Base-by-base conservation (phyloP, 2,113 vertebrate species). In the Pelecanus crispus region DNA sequence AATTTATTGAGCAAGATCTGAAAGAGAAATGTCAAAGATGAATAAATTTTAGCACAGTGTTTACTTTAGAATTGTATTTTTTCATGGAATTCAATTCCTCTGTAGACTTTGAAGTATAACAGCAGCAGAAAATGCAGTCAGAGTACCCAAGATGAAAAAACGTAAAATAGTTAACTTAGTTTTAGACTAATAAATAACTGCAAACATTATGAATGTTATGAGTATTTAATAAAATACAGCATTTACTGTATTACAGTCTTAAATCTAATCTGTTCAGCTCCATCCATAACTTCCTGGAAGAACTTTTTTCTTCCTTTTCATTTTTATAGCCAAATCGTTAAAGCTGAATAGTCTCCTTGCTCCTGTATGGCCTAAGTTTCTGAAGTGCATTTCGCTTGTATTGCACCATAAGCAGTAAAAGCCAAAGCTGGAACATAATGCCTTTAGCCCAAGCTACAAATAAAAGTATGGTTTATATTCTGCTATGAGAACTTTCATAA, bases 1-100 rank as follows among this genome's bases (percentile, higher is more conserved):
- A 66, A 91, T 92, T 86, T 87, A 90, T 77, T 86, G 81, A 94
- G 77, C 62, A 88, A 80, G 82, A 83, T 84, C 42, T 93, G 86
- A 94, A 95, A 95, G 47, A 93, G 55, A 96, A 94, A 94, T 95
- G 79, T 94, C 88, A 94, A 94, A 91, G 88, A 90, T 50, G 21
- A 92, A 93, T 95, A 95, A 82, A 95, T 92, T 92, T 90, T 70
- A 95, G 49, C 20, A 29, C 15, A n/a, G 28, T 71, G 44, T 96
- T 94, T 95, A 81, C 83, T 93, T 91, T 92, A 90, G 90, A 95
- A 90, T 90, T 96, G 11, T 38, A 72, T 90, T 95, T 96, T 92
- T 88, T 93, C 31, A 75, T 26, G 25, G 28, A 93, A 80, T 92
- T 94, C 42, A 95, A 81, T 81, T 93, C 32, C n/a, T 85, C 36